phyloP scores from a whole-genome alignment of 2,888 invertebrate species.

The Caenorhabditis sinica region DNA sequence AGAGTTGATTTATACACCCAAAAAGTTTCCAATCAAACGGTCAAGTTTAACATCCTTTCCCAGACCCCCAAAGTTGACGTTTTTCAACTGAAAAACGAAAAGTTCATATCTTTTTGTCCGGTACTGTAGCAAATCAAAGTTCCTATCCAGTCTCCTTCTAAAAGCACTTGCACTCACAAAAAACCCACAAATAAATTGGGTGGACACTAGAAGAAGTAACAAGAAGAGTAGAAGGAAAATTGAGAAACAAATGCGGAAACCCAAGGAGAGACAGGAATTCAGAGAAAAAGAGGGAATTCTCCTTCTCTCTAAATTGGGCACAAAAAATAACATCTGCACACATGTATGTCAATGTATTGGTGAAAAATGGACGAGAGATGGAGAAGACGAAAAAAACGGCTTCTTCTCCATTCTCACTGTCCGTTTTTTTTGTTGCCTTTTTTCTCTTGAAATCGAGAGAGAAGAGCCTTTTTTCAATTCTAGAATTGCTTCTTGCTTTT shows the following conservation, averaged over 20 bases:
- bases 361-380: neutral
- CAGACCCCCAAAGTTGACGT: too few relatives aligned
- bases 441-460: constrained; percentile 4
- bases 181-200: neutral
- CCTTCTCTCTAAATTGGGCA: neutral
- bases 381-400: neutral
- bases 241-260: constrained; percentile 1
- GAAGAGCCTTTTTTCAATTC: neutral
- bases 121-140: too few relatives aligned
- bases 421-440: neutral
- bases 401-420: neutral
- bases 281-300: neutral
- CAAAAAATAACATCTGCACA: constrained; percentile 2
- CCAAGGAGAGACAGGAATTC: too few relatives aligned
- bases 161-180: too few relatives aligned
- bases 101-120: too few relatives aligned
- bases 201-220: neutral
- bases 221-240: neutral
- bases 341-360: neutral
- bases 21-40: too few relatives aligned
- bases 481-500: constrained; percentile 17
- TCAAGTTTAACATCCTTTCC: too few relatives aligned
- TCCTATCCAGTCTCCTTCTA: too few relatives aligned
- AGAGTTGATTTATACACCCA: too few relatives aligned
- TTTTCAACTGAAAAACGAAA: too few relatives aligned